Conservation (phyloP, 2,113 vertebrate species). For the Campylomormyrus tamandua region DNA sequence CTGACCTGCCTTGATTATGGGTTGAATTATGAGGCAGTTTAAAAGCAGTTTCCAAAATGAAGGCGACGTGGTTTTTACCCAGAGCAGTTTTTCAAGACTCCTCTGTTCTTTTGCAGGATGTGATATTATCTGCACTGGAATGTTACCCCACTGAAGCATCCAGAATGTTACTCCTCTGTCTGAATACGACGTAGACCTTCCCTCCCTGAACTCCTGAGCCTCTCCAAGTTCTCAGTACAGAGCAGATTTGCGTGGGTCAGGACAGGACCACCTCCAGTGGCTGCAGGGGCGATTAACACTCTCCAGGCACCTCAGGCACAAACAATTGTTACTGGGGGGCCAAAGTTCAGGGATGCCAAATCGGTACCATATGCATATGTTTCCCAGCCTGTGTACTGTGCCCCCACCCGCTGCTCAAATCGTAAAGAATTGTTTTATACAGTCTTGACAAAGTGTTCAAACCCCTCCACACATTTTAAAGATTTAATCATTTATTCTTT, state of each 20-base stretch:
- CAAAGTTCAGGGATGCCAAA: background rate
- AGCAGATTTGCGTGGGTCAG: background rate
- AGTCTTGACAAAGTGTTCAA: background rate
- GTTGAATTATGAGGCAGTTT: background rate
- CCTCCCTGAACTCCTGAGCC: background rate
- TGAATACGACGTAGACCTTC: background rate
- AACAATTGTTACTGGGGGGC: background rate
- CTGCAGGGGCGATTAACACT: background rate
- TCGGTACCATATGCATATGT: background rate
- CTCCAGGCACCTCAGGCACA: background rate
- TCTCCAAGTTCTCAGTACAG: background rate
- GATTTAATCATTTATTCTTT: too few relatives aligned
- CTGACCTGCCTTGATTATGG: background rate
- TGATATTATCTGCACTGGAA: conserved; percentile 5
- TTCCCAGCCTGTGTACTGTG: background rate
- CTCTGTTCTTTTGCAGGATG: background rate
- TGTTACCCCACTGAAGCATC: background rate
- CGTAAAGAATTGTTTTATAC: background rate
- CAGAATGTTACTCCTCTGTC: background rate
- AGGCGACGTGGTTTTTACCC: background rate
- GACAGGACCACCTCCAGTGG: background rate
- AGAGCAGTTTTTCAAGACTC: background rate
- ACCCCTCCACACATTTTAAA: background rate
- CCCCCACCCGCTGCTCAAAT: background rate
- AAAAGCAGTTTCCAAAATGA: background rate